Evolutionary conservation across 2,888 invertebrate genomes (phyloP).

Genomic region (Megaustenia siamemsis): DNA sequence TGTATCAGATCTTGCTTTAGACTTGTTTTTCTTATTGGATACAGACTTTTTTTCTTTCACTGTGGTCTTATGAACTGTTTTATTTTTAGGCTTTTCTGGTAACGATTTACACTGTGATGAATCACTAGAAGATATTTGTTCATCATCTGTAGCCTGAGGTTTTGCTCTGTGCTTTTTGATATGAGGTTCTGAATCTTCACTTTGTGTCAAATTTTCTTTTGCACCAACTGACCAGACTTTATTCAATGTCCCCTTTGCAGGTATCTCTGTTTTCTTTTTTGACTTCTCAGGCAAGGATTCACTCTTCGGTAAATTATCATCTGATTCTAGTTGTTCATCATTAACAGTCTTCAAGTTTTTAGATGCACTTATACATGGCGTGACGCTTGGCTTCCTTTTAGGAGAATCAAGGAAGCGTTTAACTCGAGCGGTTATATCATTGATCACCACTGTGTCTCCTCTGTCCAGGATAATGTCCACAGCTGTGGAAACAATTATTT

Average conservation of each 20-base stretch:
- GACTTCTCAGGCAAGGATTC: not conserved
- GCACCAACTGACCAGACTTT: not conserved
- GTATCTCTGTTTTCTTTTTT: constrained; percentile 1
- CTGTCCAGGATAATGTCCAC: constrained; percentile 30
- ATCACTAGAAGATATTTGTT: not conserved
- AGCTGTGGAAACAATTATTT: constrained; percentile 21
- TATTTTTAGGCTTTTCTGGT: not conserved
- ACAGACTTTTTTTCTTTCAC: no score
- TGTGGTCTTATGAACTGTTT: no score
- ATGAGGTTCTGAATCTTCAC: not conserved
- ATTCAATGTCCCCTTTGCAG: not conserved
- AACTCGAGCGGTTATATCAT: not conserved
- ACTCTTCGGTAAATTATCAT: not conserved
- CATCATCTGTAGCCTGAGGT: not conserved
- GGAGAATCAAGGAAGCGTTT: not conserved
- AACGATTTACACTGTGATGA: not conserved
- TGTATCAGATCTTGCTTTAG: no score
- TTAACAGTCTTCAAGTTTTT: not conserved
- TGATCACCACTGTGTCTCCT: not conserved
- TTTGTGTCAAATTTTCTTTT: not conserved
- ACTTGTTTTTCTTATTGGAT: no score
- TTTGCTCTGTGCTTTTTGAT: not conserved
- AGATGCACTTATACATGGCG: not conserved
- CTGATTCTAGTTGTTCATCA: not conserved
- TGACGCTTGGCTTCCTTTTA: not conserved